Evolutionary conservation across 2,888 invertebrate genomes (phyloP), one percentile per base, ranked within the genome.

Genomic region (Troides helena): DNA sequence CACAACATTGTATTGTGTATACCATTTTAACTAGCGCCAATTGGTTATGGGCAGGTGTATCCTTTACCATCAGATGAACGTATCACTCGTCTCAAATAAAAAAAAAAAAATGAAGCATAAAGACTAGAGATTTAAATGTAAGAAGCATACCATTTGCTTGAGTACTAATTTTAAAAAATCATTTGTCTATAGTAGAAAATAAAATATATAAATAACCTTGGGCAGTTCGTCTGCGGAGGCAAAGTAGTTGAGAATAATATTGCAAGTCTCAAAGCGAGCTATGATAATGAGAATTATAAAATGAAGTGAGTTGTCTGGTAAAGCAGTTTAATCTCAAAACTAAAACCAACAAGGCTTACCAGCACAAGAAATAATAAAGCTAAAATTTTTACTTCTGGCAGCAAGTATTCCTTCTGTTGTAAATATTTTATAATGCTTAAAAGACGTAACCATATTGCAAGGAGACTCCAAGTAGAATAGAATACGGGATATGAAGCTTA

Each of bases 391-490:
- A 57, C 21, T 62, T 69, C 58, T 69, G 69, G 69, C 69, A 69
- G 65, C 57, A 2, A 21, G 57, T 17, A 50, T 53, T 61, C 46
- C 62, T 18, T 43, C 65, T 57, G 62, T 69, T 69, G 62, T 69
- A 65, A 69, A 69, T 69, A 65, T 69, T 65, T 65, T 57, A 69
- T 65, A 65, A 69, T 65, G 62, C 69, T 57, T 62, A 46, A 62
- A 62, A 57, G 30, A 43, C 69, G 65, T 58, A 53, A 53, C 53
- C 53, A 7, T 69, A 57, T n/a, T 69, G 62, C 69, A 8, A 23
- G 58, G 61, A 62, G 58, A 58, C 57, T 58, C 2, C 7, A 36
- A 62, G 69, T 69, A 36, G 57, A 30, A 62, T 56, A 62, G 56
- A 14, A 10, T 7, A 12, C 30, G 30, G 23, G 1, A 46, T 46